Evolutionary conservation across 2,888 invertebrate species (phyloP), one percentile per base, ranked within the genome.

Genomic region (Andrena haemorrhoa): DNA sequence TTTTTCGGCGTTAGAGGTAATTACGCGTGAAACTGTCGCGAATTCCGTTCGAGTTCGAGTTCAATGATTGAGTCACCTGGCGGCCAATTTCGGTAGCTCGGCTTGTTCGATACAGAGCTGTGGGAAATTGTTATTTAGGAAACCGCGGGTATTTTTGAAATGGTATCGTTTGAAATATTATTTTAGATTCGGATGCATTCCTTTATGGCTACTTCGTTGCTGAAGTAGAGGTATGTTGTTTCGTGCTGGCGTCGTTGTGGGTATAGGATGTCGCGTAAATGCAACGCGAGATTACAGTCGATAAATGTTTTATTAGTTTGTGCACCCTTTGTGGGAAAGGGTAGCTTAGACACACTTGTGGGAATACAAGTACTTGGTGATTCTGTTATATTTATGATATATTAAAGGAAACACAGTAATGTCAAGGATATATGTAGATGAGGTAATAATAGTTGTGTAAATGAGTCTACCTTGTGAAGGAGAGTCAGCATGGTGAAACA

Each of bases 401-500:
- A 35, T 12, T 16, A 16, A 29, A 20, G 58, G n/a, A 29, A 53
- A 41, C 20, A 41, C 58, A 33, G 31, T 49, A 56, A 63, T 63
- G 64, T 70, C 79, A 73, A 79, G 85, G 69, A 64, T 66, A 70
- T 26, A 8, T 66, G 68, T 26, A 8, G 29, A 20, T 33, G 33
- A 60, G 69, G 51, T 69, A 77, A 72, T 69, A 82, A 68, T 66
- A 61, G 49, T 29, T 31, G 66, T 53, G 75, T 49, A 58, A 49
- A 68, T 63, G 75, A 72, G 68, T 65, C 51, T 74, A 78, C 61
- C 35, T 72, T 47, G 58, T 33, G 35, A 20, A 64, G 65, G 41
- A 70, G 63, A 64, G 63, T 75, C 31, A 83, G 56, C 60, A 23
- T 16, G 53, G 77, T 16, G 61, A 49, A 75, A 81, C 56, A 79